A percentile compares a stretch with the other conserved stretches of the same genome.
Evolutionary conservation across 2,113 vertebrate species (phyloP).

Genomic region (Australoheros scitulus): DNA sequence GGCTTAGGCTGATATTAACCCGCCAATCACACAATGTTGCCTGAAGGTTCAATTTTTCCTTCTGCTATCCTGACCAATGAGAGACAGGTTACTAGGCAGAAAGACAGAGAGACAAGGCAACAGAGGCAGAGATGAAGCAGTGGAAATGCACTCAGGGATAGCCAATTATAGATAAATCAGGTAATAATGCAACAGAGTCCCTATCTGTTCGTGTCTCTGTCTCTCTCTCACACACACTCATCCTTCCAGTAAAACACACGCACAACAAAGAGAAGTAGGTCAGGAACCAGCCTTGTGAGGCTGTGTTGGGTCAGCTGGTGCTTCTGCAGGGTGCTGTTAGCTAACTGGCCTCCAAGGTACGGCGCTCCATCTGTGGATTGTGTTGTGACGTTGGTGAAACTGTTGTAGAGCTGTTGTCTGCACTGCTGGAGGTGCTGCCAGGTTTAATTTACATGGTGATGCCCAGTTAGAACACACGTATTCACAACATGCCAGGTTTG

Average conservation of each 20-base stretch:
- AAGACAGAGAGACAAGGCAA: not conserved
- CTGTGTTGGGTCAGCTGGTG: constrained; percentile 55
- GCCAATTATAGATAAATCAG: constrained; percentile 48
- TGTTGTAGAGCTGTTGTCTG: constrained; percentile 36
- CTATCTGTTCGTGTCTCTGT: not conserved
- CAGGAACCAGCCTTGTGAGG: constrained; percentile 35
- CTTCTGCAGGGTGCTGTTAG: constrained; percentile 41
- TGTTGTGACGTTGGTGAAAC: constrained; percentile 16
- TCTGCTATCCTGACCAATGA: constrained; percentile 42
- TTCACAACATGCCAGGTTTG: not conserved
- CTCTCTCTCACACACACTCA: not conserved
- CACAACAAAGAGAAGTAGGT: constrained; percentile 38
- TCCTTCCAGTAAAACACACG: not conserved
- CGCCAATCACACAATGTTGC: constrained; percentile 45
- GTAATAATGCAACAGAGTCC: not conserved
- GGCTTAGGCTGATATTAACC: constrained; percentile 23
- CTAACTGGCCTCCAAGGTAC: constrained; percentile 36
- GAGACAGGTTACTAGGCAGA: constrained; percentile 50
- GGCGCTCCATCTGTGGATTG: constrained; percentile 50
- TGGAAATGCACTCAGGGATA: constrained; percentile 23
- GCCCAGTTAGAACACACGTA: not conserved
- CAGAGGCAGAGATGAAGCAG: not conserved
- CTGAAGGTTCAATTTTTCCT: constrained; percentile 30
- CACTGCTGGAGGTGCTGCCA: not conserved
- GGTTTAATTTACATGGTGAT: not conserved